Evolutionary conservation across 2,797 vertebrate genomes (phyloP), one percentile per base, ranked within the genome.

Genomic region (Sebastes kiyomatsui): DNA sequence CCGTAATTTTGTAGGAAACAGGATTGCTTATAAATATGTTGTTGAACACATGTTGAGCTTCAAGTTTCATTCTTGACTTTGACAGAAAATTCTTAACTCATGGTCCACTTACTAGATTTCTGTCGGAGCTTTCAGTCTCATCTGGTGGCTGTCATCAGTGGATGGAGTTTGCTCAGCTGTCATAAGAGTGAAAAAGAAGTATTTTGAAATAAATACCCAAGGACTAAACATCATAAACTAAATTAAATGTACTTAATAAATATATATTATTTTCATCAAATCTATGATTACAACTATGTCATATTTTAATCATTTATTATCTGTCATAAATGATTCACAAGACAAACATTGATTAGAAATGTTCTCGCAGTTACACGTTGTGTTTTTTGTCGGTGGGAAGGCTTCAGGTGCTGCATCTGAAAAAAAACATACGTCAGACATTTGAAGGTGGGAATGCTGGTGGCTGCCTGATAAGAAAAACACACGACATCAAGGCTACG

Each of bases 401-500:
- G 2, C 58, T 32, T 65, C 79, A 84, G 76, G 7, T 77, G 81
- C 30, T 72, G n/a, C 11, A 25, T 16, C 12, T 61, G 16, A 56
- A 38, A 67, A 54, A 23, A 42, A 10, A 61, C 16, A 35, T 30
- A 65, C 16, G 16, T 27, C 3, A 22, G 65, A 20, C 64, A 7
- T 74, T 5, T 55, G 67, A 0, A 68, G 55, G 33, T 81, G 72
- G 54, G 84, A 86, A 83, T 22, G 11, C 22, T 13, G 46, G 11
- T 46, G 2, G 78, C 72, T 59, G 83, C 28, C 27, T 32, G 81
- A 86, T 86, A 82, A 82, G 66, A 67, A 79, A 60, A 62, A 77
- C 67, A 71, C 71, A 28, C 0, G 13, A 72, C 71, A 46, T 59
- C 42, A 73, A 80, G 56, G 80, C 79, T 66, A 5, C 20, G 1